A percentile compares a stretch with the other conserved stretches of the same genome.
These are phyloP conservation scores for Parelbella ahira DNA, from an alignment of 2,888 invertebrate species.

Conservation along the genomic window DNA sequence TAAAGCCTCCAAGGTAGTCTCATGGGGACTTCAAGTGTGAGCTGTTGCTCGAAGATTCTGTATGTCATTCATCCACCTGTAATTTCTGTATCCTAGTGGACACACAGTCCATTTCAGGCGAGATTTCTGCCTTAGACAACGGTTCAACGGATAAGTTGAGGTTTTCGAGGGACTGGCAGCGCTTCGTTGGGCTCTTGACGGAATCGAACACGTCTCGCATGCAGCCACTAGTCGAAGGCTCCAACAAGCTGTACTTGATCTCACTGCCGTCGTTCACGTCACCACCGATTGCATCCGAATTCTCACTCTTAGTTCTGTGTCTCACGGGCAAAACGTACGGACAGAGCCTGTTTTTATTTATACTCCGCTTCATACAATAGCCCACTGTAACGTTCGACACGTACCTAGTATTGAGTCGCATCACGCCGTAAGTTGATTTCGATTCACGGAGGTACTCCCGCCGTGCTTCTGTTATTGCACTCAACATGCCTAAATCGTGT, in stretches of 20 bases:
- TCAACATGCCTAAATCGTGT: constrained; percentile 82
- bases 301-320: constrained; percentile 82
- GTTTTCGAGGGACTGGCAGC: constrained; percentile 83
- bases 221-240: constrained; percentile 65
- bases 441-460: constrained; percentile 79
- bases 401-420: constrained; percentile 81
- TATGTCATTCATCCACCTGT: constrained; percentile 80
- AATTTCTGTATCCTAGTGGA: constrained; percentile 83
- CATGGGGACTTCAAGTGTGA: constrained; percentile 30
- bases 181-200: constrained; percentile 67
- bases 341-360: constrained; percentile 79
- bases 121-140: constrained; percentile 48
- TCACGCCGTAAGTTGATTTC: constrained; percentile 65
- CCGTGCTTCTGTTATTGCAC: constrained; percentile 79
- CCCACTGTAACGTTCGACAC: constrained; percentile 83
- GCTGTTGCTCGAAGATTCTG: constrained; percentile 30
- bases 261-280: constrained; percentile 59
- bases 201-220: constrained; percentile 43
- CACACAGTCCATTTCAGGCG: constrained; percentile 82
- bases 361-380: constrained; percentile 77
- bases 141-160: constrained; percentile 67
- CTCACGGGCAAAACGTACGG: constrained; percentile 81
- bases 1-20: constrained; percentile 30
- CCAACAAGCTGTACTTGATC: constrained; percentile 54
- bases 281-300: constrained; percentile 74